Evolutionary conservation across 2,797 vertebrate genomes (phyloP).

Genomic region (Phrynocephalus guinanensis): DNA sequence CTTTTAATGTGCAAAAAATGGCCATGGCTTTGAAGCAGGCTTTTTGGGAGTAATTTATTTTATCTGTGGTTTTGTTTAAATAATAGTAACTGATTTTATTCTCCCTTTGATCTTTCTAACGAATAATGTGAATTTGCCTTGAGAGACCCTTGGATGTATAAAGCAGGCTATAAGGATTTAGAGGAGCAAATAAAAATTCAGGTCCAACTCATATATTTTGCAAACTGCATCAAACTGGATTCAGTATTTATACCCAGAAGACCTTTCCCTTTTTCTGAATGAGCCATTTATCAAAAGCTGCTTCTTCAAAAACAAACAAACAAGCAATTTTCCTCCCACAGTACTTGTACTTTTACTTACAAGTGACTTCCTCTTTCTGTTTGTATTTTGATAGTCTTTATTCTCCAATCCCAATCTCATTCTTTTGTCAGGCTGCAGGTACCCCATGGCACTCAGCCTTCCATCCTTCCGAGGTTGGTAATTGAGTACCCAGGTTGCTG

Average conservation of each 20-base stretch:
- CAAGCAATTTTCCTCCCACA: not conserved
- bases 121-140: not conserved
- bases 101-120: not conserved
- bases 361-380: not conserved
- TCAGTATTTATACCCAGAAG: too few species aligned
- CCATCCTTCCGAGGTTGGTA: too few species aligned
- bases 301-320: not conserved
- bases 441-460: too few species aligned
- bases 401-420: not conserved
- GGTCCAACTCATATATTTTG: not conserved
- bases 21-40: not conserved
- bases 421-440: not conserved
- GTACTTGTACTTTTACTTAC: not conserved
- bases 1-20: not conserved
- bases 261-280: not conserved
- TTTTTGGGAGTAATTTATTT: not conserved
- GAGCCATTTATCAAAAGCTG: not conserved
- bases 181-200: not conserved
- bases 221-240: too few species aligned
- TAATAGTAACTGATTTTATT: not conserved
- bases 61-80: not conserved
- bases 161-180: not conserved
- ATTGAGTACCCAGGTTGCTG: too few species aligned
- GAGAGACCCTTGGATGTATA: not conserved
- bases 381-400: not conserved